Evolutionary conservation across 2,888 invertebrate species (phyloP).

Genomic region (Ophonus ardosiacus): DNA sequence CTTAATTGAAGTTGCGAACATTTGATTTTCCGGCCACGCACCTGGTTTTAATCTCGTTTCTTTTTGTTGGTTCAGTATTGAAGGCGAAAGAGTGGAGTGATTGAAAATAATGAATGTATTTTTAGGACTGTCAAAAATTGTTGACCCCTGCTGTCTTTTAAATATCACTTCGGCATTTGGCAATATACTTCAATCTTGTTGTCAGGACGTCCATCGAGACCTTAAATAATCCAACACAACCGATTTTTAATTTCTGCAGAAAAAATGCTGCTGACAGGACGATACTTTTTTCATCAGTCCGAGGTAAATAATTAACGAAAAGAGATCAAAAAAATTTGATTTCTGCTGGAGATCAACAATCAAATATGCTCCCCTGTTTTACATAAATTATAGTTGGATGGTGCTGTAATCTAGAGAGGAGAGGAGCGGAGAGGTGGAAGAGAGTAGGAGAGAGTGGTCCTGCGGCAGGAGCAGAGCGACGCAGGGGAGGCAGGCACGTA

Average conservation of each 20-base stretch:
- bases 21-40: not conserved
- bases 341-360: slow-evolving; percentile 41
- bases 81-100: slow-evolving; percentile 18
- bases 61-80: not conserved
- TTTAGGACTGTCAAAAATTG: slow-evolving; percentile 43
- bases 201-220: slow-evolving; percentile 41
- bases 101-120: slow-evolving; percentile 32
- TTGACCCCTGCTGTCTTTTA: slow-evolving; percentile 27
- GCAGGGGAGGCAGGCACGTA: slow-evolving; percentile 21
- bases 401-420: slow-evolving; percentile 24
- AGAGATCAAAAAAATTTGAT: slow-evolving; percentile 45
- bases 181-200: slow-evolving; percentile 34
- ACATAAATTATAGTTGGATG: slow-evolving; percentile 43
- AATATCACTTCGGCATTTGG: slow-evolving; percentile 18
- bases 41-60: slow-evolving; percentile 2
- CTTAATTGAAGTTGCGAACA: not conserved
- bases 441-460: not conserved
- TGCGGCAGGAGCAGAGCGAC: not conserved
- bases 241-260: slow-evolving; percentile 54
- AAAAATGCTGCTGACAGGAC: slow-evolving; percentile 32
- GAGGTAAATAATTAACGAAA: slow-evolving; percentile 46
- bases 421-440: not conserved
- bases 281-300: slow-evolving; percentile 37
- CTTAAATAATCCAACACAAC: slow-evolving; percentile 46
- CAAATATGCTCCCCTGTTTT: slow-evolving; percentile 50